Base-by-base conservation (phyloP, 2,797 vertebrate species). In the Microcaecilia unicolor region DNA sequence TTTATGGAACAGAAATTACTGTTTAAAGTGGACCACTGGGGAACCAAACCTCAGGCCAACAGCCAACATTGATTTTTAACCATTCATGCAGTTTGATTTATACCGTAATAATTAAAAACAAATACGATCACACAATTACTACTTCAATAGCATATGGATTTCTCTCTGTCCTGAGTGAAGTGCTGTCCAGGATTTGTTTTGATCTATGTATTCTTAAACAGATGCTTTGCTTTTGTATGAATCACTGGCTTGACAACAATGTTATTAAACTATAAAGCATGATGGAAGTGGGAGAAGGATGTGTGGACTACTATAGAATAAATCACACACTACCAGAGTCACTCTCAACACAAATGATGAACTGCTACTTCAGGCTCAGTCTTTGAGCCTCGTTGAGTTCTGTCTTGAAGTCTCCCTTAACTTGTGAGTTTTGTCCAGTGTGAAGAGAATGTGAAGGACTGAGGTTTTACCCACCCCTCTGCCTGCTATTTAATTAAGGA, bases 141-240 rank as follows among this genome's bases (percentile, higher is more conserved):
- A 25, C 58, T 57, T 50, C 58, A 50, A 51, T 46, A 63, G 36
- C 20, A 6, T 40, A 57, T 61, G 26, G 51, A 61, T 64, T 48
- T 34, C 0, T 5, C 29, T 42, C 25, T 10, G 5, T 1, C n/a
- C n/a, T n/a, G n/a, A n/a, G n/a, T n/a, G n/a, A n/a, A n/a, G 14
- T 34, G 22, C 0, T 0, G 15, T 18, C 19, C 1, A 3, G 0
- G 4, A 8, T 33, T 20, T 15, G 4, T 3, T 8, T 48, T 49
- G 48, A 43, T 24, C 8, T 16, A 28, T 28, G 5, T 9, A 18
- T 55, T 51, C 48, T 40, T 20, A 42, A 48, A 4, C 6, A 2
- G 19, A 32, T 39, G 22, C 9, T n/a, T 43, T 22, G 27, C 35
- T 30, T 15, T 9, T 17, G 10, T 26, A 22, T 19, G 13, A 44